Evolutionary conservation across 2,888 invertebrate genomes (phyloP).

Genomic region (Cephonodes hylas): DNA sequence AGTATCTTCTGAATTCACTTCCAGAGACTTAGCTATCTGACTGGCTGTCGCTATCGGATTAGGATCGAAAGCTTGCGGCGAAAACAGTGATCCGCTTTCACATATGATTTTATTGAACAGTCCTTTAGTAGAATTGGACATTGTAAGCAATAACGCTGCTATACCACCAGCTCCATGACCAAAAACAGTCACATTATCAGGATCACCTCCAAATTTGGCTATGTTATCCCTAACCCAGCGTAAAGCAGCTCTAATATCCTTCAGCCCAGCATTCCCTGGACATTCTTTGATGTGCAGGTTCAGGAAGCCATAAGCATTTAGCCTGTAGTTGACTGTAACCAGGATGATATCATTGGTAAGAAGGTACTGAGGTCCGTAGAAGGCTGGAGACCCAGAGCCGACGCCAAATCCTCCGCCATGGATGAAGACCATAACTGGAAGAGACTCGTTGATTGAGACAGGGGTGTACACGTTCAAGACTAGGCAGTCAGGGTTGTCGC

Average conservation of each 20-base stretch:
- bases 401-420: constrained; percentile 76
- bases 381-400: constrained; percentile 64
- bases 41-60: constrained; percentile 58
- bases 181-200: constrained; percentile 69
- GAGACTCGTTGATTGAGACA: constrained; percentile 36
- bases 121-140: constrained; percentile 65
- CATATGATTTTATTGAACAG: constrained; percentile 67
- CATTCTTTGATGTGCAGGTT: constrained; percentile 64
- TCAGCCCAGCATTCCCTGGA: constrained; percentile 73
- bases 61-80: constrained; percentile 60
- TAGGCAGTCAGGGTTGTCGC: constrained; percentile 73
- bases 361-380: constrained; percentile 73
- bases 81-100: constrained; percentile 63
- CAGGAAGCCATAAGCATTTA: constrained; percentile 72
- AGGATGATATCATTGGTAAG: constrained; percentile 65
- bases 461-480: constrained; percentile 70
- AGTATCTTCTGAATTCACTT: constrained; percentile 48
- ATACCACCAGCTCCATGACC: constrained; percentile 72
- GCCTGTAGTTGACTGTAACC: constrained; percentile 74
- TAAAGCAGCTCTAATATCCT: constrained; percentile 70
- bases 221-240: constrained; percentile 72
- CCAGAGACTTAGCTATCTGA: constrained; percentile 65
- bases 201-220: constrained; percentile 59
- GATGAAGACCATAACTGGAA: constrained; percentile 71
- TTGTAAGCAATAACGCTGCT: constrained; percentile 64